A percentile compares a stretch with the other conserved stretches of the same genome.
phyloP scores from a whole-genome alignment of 2,888 invertebrate genomes.

The Megastigmus dorsalis region DNA sequence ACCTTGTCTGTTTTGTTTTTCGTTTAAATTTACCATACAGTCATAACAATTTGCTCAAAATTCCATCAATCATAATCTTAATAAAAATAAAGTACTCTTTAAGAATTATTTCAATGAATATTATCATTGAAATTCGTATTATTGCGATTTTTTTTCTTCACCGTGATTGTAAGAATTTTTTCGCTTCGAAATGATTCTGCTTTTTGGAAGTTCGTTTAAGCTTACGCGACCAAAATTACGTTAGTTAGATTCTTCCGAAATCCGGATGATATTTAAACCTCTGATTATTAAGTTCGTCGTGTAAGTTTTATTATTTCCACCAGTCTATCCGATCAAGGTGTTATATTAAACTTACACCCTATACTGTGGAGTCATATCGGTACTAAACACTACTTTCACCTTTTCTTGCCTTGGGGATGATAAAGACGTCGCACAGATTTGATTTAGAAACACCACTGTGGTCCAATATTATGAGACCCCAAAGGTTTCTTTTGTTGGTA shows the following conservation, averaged over 20 bases:
- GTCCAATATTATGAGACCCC: constrained; percentile 31
- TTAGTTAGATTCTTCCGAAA: constrained; percentile 35
- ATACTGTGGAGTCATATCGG: constrained; percentile 36
- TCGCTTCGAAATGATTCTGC: constrained; percentile 36
- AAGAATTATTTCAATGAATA: constrained; percentile 49
- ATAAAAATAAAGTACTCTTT: constrained; percentile 56
- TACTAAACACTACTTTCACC: constrained; percentile 47
- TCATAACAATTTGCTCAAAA: constrained; percentile 49
- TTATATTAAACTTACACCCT: constrained; percentile 33
- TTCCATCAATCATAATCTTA: constrained; percentile 49
- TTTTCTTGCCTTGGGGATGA: constrained; percentile 14
- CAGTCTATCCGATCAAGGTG: constrained; percentile 35
- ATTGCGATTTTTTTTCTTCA: constrained; percentile 47
- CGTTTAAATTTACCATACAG: constrained; percentile 37
- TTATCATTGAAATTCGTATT: constrained; percentile 46
- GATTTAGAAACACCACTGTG: constrained; percentile 35
- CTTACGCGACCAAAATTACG: constrained; percentile 28
- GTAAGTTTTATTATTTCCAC: constrained; percentile 40
- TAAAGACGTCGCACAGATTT: constrained; percentile 39
- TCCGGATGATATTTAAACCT: constrained; percentile 43
- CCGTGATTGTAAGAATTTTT: constrained; percentile 43
- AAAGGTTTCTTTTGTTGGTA: constrained; percentile 32
- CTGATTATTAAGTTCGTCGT: constrained; percentile 36
- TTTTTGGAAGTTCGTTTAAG: constrained; percentile 46
- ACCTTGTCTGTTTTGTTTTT: constrained; percentile 46